Percentiles rank a stretch among this genome's conserved stretches.
Evolutionary conservation across 2,113 vertebrate species (phyloP).

Genomic region (Condylura cristata): DNA sequence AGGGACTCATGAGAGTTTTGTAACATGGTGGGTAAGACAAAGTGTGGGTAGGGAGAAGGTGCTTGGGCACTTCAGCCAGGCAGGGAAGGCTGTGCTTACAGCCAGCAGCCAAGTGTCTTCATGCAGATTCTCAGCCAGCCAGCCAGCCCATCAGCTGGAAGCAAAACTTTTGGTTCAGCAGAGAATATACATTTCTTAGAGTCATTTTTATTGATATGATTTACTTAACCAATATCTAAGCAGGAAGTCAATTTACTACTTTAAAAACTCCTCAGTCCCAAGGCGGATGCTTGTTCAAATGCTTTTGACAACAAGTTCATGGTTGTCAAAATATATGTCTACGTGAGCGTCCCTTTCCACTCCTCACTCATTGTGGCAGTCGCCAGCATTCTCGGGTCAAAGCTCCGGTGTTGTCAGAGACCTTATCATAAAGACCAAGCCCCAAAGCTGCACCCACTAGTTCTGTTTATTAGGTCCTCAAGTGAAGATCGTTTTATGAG

Average conservation of each 20-base stretch:
- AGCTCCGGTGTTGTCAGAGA: background rate
- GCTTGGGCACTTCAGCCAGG: background rate
- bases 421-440: background rate
- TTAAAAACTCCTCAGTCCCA: background rate
- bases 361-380: background rate
- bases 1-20: too few relatives aligned
- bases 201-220: conserved; percentile 3
- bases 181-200: background rate
- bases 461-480: background rate
- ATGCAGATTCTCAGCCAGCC: background rate
- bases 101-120: background rate
- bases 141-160: background rate
- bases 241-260: background rate
- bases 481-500: background rate
- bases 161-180: background rate
- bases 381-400: background rate
- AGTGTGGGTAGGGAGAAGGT: background rate
- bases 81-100: background rate
- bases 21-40: background rate
- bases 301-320: background rate
- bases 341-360: conserved; percentile 3
- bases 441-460: background rate
- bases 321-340: background rate
- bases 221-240: background rate
- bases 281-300: background rate